A percentile compares a stretch with the other conserved stretches of the same genome.
Conservation (phyloP, 2,113 vertebrate species). For the Meleagris gallopavo region DNA sequence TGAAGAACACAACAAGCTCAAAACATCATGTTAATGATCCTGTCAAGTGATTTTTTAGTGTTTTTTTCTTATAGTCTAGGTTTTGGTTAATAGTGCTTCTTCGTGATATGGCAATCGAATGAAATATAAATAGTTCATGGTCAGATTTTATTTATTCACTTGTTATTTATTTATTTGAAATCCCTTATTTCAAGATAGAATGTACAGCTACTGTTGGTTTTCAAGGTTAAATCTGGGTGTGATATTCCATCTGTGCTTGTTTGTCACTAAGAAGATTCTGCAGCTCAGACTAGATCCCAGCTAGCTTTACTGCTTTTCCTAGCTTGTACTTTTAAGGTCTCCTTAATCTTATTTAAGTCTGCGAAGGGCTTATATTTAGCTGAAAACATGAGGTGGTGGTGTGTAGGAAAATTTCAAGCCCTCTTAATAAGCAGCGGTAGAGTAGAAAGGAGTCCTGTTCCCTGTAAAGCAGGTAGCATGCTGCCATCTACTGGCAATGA, state of each 20-base stretch:
- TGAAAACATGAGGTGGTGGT: constrained; percentile 25
- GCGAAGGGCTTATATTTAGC: constrained; percentile 45
- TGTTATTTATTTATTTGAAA: neutral
- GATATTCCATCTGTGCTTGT: neutral
- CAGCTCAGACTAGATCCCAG: constrained; percentile 15
- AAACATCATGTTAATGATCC: neutral
- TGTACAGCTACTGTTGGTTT: neutral
- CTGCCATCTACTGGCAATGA: constrained; percentile 62
- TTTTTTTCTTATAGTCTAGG: neutral
- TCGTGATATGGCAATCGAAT: neutral
- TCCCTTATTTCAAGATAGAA: neutral
- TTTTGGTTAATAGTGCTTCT: neutral
- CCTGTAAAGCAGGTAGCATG: neutral
- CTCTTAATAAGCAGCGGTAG: neutral
- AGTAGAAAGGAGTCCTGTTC: neutral
- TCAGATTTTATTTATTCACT: neutral
- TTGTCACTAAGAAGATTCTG: constrained; percentile 39
- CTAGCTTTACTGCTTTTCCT: constrained; percentile 50
- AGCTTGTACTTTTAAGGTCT: constrained; percentile 43
- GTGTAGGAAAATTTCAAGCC: constrained; percentile 25
- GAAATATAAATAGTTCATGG: neutral
- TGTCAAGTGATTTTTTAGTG: neutral
- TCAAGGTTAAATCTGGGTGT: constrained; percentile 3
- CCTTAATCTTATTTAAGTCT: constrained; percentile 51
- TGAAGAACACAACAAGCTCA: neutral